Evolutionary conservation across 2,888 invertebrate genomes (phyloP).

Genomic region (Anarsia innoxiella): DNA sequence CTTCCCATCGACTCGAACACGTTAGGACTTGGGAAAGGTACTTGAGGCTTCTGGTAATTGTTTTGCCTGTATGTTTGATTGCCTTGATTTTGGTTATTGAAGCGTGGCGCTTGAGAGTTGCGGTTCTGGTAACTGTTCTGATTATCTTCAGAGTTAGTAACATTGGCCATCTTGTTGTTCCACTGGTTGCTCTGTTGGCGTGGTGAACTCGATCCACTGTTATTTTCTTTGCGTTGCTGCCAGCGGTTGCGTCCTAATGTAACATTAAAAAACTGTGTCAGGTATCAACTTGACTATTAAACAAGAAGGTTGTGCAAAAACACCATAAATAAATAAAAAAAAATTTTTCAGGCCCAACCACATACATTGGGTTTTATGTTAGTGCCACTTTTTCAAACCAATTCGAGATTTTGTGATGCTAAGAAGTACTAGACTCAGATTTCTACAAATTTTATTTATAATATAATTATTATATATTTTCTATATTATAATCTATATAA

Average conservation of each 20-base stretch:
- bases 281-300: no score
- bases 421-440: no score
- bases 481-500: neutral
- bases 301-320: no score
- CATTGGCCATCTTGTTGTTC: slow-evolving; percentile 58
- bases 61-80: slow-evolving; percentile 62
- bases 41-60: slow-evolving; percentile 67
- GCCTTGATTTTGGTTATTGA: slow-evolving; percentile 62
- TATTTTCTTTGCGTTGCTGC: slow-evolving; percentile 76
- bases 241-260: slow-evolving; percentile 73
- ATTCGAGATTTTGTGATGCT: no score
- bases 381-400: no score
- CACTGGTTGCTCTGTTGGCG: slow-evolving; percentile 71
- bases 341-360: no score
- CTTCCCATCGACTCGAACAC: slow-evolving; percentile 75
- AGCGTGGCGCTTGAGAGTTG: slow-evolving; percentile 64
- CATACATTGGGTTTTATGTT: no score
- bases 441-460: no score
- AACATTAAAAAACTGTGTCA: no score
- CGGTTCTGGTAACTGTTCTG: slow-evolving; percentile 54
- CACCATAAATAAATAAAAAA: no score
- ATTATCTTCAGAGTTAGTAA: slow-evolving; percentile 38
- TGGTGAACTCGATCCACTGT: slow-evolving; percentile 65
- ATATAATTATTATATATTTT: neutral
- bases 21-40: slow-evolving; percentile 74